phyloP scores from a whole-genome alignment of 2,888 invertebrate species.

The Dexiosoma caninum region DNA sequence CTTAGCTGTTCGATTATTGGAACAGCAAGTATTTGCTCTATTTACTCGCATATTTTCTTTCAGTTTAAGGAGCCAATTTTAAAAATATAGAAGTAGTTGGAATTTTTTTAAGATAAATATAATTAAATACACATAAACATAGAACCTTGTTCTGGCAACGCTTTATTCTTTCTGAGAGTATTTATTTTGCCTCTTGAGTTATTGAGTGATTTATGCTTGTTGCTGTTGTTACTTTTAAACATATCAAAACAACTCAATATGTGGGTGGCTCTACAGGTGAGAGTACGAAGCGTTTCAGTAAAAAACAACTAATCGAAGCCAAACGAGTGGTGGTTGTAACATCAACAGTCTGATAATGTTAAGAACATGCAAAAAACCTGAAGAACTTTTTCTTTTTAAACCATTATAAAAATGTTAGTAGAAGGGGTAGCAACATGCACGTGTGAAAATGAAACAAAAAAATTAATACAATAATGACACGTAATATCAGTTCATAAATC shows the following conservation, averaged over 20 bases:
- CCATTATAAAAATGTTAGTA: background rate
- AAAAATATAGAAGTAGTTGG: too few relatives aligned
- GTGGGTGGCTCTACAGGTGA: slow-evolving; percentile 53
- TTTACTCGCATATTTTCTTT: too few relatives aligned
- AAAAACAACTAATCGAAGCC: background rate
- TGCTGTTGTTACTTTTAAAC: background rate
- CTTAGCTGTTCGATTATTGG: too few relatives aligned
- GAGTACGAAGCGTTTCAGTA: slow-evolving; percentile 1
- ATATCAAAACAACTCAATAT: slow-evolving; percentile 23
- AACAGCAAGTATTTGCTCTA: too few relatives aligned
- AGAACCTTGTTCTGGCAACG: background rate
- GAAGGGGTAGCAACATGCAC: too few relatives aligned
- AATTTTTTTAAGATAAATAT: too few relatives aligned
- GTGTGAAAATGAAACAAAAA: too few relatives aligned
- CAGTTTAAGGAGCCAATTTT: too few relatives aligned
- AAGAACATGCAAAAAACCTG: background rate
- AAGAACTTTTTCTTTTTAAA: background rate
- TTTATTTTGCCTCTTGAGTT: background rate
- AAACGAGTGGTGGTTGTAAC: background rate
- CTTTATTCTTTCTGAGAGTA: background rate
- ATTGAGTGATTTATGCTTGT: slow-evolving; percentile 37
- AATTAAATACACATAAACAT: too few relatives aligned
- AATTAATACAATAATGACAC: too few relatives aligned
- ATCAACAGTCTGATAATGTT: background rate
- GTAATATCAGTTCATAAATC: too few relatives aligned